Base-by-base conservation (phyloP, 1,140 invertebrate genomes). In the Drosophila suzukii region DNA sequence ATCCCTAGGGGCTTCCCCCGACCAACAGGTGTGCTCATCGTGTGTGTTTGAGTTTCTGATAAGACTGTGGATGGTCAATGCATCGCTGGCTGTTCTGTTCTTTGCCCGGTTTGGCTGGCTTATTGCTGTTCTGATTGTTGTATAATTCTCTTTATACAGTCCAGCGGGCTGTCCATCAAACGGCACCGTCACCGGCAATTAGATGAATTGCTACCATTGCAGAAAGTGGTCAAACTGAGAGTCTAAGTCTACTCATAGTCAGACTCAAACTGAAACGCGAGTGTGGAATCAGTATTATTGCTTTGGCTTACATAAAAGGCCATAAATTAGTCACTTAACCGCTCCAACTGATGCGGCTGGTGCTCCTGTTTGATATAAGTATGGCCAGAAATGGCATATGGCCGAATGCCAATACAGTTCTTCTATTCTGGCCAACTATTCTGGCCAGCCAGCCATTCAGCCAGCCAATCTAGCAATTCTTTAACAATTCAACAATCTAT, bases 251-350 rank as follows among this genome's bases (percentile, higher is more conserved):
- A 15, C 32, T 34, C 32, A 32, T 55, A 46, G 44, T 36, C 10
- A 41, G 34, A 67, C 57, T 39, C 53, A 30, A 59, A 54, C 53
- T 41, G 41, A 71, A 67, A 71, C 55, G 54, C 67, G 68, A 58
- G 66, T 72, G 47, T 75, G 72, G 68, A 50, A 72, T 72, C 74
- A 75, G 61, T 76, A 76, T 78, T 78, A 78, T 78, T 78, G 75
- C 67, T 73, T 78, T 78, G 76, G 79, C 79, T 62, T 65, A 76
- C 83, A 88, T 89, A 88, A 88, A 88, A 89, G 83, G 83, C 84
- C 84, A 88, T 88, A 88, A 88, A 88, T 88, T 88, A 89, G 84
- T 89, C 83, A 88, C 79, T 88, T 83, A 89, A 89, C 65, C 68
- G 66, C 65, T 70, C 30, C 65, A 20, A 76, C 51, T 68, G 83